phyloP scores from a whole-genome alignment of 2,888 invertebrate species.

The Bimastos eiseni region DNA sequence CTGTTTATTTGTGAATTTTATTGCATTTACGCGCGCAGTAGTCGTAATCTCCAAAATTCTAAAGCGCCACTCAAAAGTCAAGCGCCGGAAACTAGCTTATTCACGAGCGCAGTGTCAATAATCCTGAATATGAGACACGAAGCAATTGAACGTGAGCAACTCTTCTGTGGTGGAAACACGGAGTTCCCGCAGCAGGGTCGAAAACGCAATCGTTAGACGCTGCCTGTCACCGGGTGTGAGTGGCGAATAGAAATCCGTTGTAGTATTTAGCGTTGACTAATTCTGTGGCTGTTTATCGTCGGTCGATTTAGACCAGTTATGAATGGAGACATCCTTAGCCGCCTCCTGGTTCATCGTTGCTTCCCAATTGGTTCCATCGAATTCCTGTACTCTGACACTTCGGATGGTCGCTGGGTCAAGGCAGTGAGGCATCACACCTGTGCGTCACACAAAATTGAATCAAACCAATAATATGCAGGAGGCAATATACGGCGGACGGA shows the following conservation, averaged over 20 bases:
- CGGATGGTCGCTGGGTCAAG: constrained; percentile 58
- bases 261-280: not conserved
- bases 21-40: not conserved
- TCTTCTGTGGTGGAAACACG: not conserved
- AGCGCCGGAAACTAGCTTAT: too few species aligned
- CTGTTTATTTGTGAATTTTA: not conserved
- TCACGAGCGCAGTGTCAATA: not conserved
- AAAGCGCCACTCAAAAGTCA: too few species aligned
- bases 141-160: not conserved
- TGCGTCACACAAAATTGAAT: constrained; percentile 23
- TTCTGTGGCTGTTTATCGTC: not conserved
- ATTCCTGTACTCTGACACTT: constrained; percentile 50
- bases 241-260: not conserved
- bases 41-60: too few species aligned
- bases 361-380: constrained; percentile 62
- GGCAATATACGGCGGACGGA: too few species aligned
- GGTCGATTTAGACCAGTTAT: not conserved
- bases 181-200: not conserved
- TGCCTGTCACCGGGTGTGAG: not conserved
- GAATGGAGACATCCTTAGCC: constrained; percentile 24
- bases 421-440: constrained; percentile 62
- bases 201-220: not conserved
- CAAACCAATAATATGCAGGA: too few species aligned
- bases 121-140: not conserved
- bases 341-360: constrained; percentile 28